Evolutionary conservation across 2,797 vertebrate species (phyloP).

Genomic region (Cygnus olor): DNA sequence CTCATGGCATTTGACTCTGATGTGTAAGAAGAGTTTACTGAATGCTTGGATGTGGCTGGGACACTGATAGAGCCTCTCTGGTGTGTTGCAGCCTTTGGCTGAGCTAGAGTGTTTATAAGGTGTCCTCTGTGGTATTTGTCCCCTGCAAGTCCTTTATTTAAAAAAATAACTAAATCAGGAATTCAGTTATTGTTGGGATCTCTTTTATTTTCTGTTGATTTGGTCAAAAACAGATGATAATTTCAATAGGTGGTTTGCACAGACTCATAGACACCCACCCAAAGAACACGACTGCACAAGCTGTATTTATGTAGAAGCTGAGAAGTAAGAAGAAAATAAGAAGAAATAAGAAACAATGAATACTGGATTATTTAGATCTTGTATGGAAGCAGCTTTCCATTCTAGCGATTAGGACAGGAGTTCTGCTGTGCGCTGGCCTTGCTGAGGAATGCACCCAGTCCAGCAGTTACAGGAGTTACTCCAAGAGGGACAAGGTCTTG

Average conservation of each 20-base stretch:
- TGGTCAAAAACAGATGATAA: neutral
- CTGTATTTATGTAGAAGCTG: neutral
- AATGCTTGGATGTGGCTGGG: neutral
- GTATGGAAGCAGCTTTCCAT: neutral
- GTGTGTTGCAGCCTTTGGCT: neutral
- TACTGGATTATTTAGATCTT: neutral
- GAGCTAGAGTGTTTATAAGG: neutral
- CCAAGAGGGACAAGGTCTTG: neutral
- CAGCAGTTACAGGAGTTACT: accelerated
- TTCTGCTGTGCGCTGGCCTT: neutral
- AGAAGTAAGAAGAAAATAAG: neutral
- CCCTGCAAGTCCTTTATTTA: neutral
- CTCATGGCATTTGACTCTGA: neutral
- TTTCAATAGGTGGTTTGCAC: neutral
- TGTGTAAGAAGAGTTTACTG: neutral
- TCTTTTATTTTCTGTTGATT: neutral
- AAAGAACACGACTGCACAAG: neutral
- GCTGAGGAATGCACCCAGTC: neutral
- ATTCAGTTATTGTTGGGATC: neutral
- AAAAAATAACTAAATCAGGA: neutral
- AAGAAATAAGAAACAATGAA: no score
- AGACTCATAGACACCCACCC: neutral
- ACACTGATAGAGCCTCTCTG: neutral
- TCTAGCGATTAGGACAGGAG: neutral
- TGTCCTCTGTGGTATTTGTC: neutral